Percentiles rank a stretch among this genome's conserved stretches.
Conservation (phyloP, 2,888 invertebrate species). For the Orthonychiurus folsomi region DNA sequence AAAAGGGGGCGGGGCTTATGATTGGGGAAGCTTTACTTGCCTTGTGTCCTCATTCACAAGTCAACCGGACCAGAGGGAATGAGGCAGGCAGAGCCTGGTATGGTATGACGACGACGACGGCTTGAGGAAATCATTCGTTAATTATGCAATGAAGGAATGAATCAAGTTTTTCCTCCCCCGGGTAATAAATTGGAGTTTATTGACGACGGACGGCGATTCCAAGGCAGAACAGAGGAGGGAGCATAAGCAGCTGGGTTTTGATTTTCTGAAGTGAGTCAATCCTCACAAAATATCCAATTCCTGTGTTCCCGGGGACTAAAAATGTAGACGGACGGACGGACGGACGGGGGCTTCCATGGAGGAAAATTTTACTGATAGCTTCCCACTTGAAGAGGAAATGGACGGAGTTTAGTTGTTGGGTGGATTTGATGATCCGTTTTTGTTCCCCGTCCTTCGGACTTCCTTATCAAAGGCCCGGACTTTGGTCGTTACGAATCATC, state of each 20-base stretch:
- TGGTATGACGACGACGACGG: neutral
- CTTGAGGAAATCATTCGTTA: slow-evolving; percentile 11
- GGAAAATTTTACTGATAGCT: too few species aligned
- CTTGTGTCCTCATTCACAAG: neutral
- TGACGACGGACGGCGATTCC: slow-evolving; percentile 1
- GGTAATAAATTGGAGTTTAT: slow-evolving; percentile 8
- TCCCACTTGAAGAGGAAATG: too few species aligned
- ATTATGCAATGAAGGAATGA: slow-evolving; percentile 3
- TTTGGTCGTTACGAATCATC: too few species aligned
- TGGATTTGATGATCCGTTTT: neutral
- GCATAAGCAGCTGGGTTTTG: too few species aligned
- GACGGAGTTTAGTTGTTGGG: too few species aligned
- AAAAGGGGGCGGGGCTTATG: too few species aligned
- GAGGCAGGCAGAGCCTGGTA: neutral
- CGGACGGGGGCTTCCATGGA: too few species aligned
- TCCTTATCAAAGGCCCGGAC: slow-evolving; percentile 10
- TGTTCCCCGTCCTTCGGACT: slow-evolving; percentile 2
- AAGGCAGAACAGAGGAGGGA: neutral
- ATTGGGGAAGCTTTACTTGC: too few species aligned
- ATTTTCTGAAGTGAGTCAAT: too few species aligned
- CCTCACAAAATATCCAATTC: slow-evolving; percentile 4
- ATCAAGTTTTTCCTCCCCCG: neutral
- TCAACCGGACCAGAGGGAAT: neutral
- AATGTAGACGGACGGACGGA: neutral
- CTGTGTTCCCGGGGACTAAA: too few species aligned